Base-by-base conservation (phyloP, 2,888 invertebrate species). In the Ceramica pisi region DNA sequence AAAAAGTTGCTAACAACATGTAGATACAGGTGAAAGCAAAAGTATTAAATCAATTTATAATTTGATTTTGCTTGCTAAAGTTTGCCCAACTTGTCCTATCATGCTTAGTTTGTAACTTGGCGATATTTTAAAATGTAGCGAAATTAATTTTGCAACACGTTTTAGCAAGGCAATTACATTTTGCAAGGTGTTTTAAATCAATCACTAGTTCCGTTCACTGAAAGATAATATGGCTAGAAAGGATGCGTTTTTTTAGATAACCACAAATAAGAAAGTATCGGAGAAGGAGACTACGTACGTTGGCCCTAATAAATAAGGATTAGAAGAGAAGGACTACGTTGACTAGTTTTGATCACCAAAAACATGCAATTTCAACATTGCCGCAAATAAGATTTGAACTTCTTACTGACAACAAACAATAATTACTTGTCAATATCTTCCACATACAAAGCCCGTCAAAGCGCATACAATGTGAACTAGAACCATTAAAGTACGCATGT, bases 21-120 rank as follows among this genome's bases (percentile, higher is more conserved):
- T 79, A n/a, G n/a, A n/a, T n/a, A 74, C 68, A 74, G 48, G 53
- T 65, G 56, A 78, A 50, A 44, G 56, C 69, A 67, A 67, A 5
- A 6, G 35, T 26, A n/a, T 23, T 50, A 63, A 44, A 59, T 57
- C 12, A 26, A 55, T 67, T 50, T 38, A 44, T 21, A 64, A 55
- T 60, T 44, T 1, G 19, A 41, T 35, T 35, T 2, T n/a, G 8
- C 38, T 64, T 71, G 21, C 64, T 41, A 62, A 57, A 7, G 19
- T 21, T 57, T 65, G 23, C 23, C 19, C n/a, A 71, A 76, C 31
- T 35, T 71, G 14, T 38, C 55, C 8, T 12, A 75, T 51, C 62
- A 69, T 51, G 50, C 53, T 46, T 46, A 56, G 21, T 56, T 38
- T 50, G 41, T 31, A 72, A 50, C 35, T 51, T 26, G 12, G n/a